Evolutionary conservation across 2,888 invertebrate species (phyloP).

Genomic region (Amphimallon solstitiale): DNA sequence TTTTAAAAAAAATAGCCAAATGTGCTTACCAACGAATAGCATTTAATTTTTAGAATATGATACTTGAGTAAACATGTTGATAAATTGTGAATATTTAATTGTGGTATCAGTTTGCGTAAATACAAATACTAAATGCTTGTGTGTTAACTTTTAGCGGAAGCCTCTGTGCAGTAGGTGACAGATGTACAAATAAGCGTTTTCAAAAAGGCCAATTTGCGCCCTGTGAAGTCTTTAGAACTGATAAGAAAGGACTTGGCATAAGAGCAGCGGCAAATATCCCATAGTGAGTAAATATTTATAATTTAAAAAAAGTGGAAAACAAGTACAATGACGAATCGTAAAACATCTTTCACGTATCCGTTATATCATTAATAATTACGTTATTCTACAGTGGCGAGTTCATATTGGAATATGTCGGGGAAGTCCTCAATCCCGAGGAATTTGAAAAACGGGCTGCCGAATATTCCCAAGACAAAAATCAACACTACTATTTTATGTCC

Average conservation of each 20-base stretch:
- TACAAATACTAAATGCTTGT: too few species aligned
- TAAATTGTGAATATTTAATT: too few species aligned
- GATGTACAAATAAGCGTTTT: conserved; percentile 95
- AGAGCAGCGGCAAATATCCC: conserved; percentile 78
- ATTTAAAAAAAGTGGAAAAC: neutral
- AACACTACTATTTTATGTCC: conserved; percentile 98
- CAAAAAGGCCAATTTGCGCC: conserved; percentile 87
- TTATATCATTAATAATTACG: too few species aligned
- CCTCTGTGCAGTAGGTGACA: conserved; percentile 87
- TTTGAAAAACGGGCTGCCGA: conserved; percentile 88
- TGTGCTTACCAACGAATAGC: too few species aligned
- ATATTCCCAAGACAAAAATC: conserved; percentile 89
- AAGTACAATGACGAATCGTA: too few species aligned
- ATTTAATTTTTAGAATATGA: too few species aligned
- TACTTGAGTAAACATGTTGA: too few species aligned
- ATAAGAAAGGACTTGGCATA: conserved; percentile 95
- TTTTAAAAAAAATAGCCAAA: too few species aligned
- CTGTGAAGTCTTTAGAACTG: conserved; percentile 89
- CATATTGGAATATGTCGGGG: conserved; percentile 98
- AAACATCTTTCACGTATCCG: too few species aligned
- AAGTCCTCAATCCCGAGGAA: conserved; percentile 90
- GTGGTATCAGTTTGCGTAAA: too few species aligned
- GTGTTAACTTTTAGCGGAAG: conserved; percentile 75
- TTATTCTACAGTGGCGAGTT: conserved; percentile 81
- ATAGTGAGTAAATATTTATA: conserved; percentile 68